Evolutionary conservation across 2,113 vertebrate species (phyloP), one percentile per base, ranked within the genome.

Genomic region (Haemorhous mexicanus): DNA sequence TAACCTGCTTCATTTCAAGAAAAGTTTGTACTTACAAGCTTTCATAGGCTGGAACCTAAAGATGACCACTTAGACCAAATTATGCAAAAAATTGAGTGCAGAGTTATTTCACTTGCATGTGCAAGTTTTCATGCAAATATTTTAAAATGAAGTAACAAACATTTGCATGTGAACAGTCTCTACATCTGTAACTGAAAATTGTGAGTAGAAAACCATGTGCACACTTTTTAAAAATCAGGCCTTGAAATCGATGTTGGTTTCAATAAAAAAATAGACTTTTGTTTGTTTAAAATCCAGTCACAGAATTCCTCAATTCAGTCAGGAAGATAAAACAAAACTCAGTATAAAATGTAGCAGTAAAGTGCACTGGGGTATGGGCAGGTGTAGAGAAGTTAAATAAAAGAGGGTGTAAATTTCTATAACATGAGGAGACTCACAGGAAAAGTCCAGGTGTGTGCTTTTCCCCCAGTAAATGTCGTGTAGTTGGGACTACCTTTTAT

Each of bases 191-290:
- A 64, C 26, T 90, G 86, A 44, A 75, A 56, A 9, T 17, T 79
- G 23, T 0, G 1, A 85, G 49, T 7, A 4, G 41, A 55, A 72
- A 83, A 72, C 11, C 2, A 0, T 16, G 22, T 32, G 11, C 11
- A 35, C 52, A 49, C 20, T 27, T 79, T 59, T 39, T 28, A n/a
- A 89, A 84, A 67, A 43, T 32, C 35, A 50, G 49, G 26, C 9
- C 26, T 82, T 76, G 10, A 17, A 70, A 67, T 53, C 43, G 63
- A 1, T 58, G 3, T 76, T 33, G 0, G 4, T 47, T 85, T 68
- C 32, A 72, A 59, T 63, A 49, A 66, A 43, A 76, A 35, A 16
- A 19, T 10, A 85, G 13, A 30, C 6, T 52, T 67, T n/a, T 35
- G 30, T 43, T 58, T 92, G 12, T 72, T 83, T 30, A 43, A 79